Percentiles rank a stretch among this genome's conserved stretches.
Conservation (phyloP, 2,113 vertebrate species). For the Hypocryptadius cinnamomeus region DNA sequence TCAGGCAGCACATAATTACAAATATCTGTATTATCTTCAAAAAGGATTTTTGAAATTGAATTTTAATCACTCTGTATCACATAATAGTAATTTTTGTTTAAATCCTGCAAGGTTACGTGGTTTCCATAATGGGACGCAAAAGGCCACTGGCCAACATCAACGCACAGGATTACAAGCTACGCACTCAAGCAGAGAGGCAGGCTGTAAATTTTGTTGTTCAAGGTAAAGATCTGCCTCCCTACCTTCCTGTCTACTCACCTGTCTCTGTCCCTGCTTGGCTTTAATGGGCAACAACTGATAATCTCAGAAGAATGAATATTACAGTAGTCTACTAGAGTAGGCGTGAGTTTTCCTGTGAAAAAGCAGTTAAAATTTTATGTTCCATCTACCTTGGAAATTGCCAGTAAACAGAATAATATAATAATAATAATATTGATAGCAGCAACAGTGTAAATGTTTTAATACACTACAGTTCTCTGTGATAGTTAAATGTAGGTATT, state of each 20-base stretch:
- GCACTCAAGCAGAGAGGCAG: conserved; percentile 87
- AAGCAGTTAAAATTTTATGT: not conserved
- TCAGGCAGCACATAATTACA: not conserved
- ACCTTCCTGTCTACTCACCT: not conserved
- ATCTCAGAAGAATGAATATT: not conserved
- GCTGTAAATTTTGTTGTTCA: conserved; percentile 93
- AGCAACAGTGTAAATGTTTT: not conserved
- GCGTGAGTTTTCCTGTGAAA: not conserved
- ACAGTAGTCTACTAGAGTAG: not conserved
- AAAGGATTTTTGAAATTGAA: not conserved
- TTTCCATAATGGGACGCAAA: conserved; percentile 85
- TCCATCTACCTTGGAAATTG: not conserved
- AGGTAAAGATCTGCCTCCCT: conserved; percentile 66
- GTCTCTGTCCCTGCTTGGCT: not conserved
- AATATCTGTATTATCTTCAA: not conserved
- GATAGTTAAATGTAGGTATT: not conserved
- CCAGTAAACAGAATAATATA: not conserved
- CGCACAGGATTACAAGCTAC: conserved; percentile 69
- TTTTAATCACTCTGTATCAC: not conserved
- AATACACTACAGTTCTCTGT: not conserved
- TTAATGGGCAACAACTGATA: not conserved
- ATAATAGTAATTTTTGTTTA: not conserved
- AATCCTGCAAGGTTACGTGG: conserved; percentile 74
- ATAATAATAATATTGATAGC: not conserved
- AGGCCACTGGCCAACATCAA: conserved; percentile 78